Evolutionary conservation across 2,797 vertebrate genomes (phyloP).

Genomic region (Nothura maculosa): DNA sequence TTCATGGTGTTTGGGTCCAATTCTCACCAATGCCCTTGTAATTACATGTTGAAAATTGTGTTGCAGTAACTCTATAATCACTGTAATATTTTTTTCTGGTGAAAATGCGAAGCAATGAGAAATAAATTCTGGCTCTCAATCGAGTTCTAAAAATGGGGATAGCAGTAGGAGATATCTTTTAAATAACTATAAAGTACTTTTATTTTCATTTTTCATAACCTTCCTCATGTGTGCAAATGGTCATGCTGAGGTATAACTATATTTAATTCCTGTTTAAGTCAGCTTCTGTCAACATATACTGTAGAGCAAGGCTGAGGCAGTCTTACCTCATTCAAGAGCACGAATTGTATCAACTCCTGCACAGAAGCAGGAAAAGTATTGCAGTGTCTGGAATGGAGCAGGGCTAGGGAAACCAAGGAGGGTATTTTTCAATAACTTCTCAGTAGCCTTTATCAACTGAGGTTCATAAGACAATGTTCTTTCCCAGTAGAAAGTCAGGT

Average conservation of each 20-base stretch:
- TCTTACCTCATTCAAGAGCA: neutral
- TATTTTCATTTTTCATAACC: constrained; percentile 53
- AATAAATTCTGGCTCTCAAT: constrained; percentile 9
- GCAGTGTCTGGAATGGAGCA: neutral
- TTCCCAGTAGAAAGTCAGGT: neutral
- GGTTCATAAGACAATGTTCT: rapidly evolving
- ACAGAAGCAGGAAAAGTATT: neutral
- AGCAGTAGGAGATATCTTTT: constrained; percentile 4
- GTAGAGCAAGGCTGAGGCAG: neutral
- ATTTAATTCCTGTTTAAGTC: constrained; percentile 35
- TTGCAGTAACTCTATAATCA: neutral
- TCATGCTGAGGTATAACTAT: constrained; percentile 6
- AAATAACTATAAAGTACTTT: neutral
- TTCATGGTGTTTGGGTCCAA: neutral
- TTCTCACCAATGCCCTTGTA: neutral
- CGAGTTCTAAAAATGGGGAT: constrained; percentile 16
- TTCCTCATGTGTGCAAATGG: constrained; percentile 31
- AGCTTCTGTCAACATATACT: constrained; percentile 27
- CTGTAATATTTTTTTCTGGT: neutral
- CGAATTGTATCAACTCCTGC: neutral
- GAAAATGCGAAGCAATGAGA: neutral
- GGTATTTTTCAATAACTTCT: neutral
- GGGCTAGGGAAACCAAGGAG: neutral
- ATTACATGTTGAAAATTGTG: constrained; percentile 1
- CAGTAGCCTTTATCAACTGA: too few relatives aligned